These are phyloP conservation scores for Galerucella pusilla DNA, from an alignment of 2,888 invertebrate species.

Conservation along the genomic window DNA sequence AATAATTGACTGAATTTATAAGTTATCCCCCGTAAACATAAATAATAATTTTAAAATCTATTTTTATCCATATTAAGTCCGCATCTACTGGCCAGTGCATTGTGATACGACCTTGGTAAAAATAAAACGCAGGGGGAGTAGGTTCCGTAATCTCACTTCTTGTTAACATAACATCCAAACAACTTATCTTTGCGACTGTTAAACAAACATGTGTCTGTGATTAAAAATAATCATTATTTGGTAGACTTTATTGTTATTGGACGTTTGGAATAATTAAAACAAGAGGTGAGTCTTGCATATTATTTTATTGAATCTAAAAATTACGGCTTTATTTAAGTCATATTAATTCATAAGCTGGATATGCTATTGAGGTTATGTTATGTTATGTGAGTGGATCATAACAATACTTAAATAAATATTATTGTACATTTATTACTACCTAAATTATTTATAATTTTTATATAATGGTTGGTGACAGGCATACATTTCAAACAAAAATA, in stretches of 20 bases:
- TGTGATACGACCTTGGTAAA: not conserved
- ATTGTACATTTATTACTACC: not conserved
- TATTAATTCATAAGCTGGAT: no score
- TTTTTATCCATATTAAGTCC: not conserved
- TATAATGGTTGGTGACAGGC: not conserved
- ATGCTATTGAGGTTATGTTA: not conserved
- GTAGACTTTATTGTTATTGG: not conserved
- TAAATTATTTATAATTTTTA: not conserved
- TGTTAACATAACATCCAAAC: conserved; percentile 12
- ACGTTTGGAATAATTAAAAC: not conserved
- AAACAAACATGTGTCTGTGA: not conserved
- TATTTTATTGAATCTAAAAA: not conserved
- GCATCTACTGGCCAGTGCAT: not conserved
- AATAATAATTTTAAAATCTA: not conserved
- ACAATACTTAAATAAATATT: not conserved
- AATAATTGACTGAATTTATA: not conserved
- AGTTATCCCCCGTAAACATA: not conserved
- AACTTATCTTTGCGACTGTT: conserved; percentile 9
- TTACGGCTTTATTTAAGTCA: not conserved
- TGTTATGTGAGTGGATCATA: not conserved
- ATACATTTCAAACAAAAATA: no score
- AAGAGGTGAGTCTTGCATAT: not conserved
- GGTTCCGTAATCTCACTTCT: conserved; percentile 5
- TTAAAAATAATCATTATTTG: conserved; percentile 2
- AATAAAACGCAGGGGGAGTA: not conserved